Conservation (phyloP, 2,888 invertebrate species). For the Thyatira batis region DNA sequence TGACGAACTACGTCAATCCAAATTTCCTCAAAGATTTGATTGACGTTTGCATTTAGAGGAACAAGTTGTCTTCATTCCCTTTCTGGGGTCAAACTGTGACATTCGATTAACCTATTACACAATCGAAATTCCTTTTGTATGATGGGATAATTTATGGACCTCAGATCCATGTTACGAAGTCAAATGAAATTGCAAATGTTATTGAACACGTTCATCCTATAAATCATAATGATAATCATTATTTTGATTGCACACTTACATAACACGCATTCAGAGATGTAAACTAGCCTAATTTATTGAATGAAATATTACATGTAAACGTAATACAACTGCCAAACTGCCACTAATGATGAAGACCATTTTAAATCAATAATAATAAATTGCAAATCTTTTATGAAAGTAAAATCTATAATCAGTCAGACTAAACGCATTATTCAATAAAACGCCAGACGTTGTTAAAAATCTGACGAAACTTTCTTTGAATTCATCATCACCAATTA, state of each 20-base stretch:
- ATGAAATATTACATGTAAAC: not conserved
- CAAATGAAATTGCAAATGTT: slow-evolving; percentile 27
- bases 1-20: slow-evolving; percentile 28
- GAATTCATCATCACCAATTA: slow-evolving; percentile 70
- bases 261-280: slow-evolving; percentile 3
- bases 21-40: slow-evolving; percentile 48
- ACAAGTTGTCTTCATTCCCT: slow-evolving; percentile 52
- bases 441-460: slow-evolving; percentile 25
- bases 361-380: not conserved
- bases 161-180: slow-evolving; percentile 17
- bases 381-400: not conserved
- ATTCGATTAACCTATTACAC: slow-evolving; percentile 58
- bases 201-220: slow-evolving; percentile 6
- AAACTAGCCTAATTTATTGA: not conserved
- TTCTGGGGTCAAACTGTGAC: slow-evolving; percentile 52
- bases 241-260: slow-evolving; percentile 7
- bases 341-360: not conserved
- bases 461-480: slow-evolving; percentile 43
- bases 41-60: slow-evolving; percentile 54
- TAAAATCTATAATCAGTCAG: not conserved
- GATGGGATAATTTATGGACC: slow-evolving; percentile 39
- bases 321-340: not conserved
- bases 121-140: slow-evolving; percentile 41
- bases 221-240: slow-evolving; percentile 9
- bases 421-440: slow-evolving; percentile 22